Evolutionary conservation across 2,888 invertebrate genomes (phyloP), one percentile per base, ranked within the genome.

Genomic region (Tineola bisselliella): DNA sequence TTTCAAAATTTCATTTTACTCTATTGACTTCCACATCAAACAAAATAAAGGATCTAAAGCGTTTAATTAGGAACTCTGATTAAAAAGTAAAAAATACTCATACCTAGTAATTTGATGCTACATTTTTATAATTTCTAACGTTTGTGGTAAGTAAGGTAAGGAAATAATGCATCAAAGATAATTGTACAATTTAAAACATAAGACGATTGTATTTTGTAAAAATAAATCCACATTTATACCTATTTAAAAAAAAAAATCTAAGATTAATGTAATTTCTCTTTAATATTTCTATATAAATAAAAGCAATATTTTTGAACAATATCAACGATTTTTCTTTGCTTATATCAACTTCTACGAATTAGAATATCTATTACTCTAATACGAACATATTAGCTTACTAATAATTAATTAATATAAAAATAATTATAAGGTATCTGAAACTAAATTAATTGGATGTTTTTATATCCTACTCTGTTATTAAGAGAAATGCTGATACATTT

Each of bases 11-110:
- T 73, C 74, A 74, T 75, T 79, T 75, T 72, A 70, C 71, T 77
- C 74, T 74, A 76, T 77, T 76, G 76, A 75, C 70, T 79, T 48
- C 63, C 67, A 66, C 66, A 64, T 63, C 68, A 69, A 75, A 74
- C 74, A 76, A 76, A 74, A 74, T 73, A 69, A 70, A 65, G 73
- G 76, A 25, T 6, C 4, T 2, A 25, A 76, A 77, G 58, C 15
- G 77, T 79, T 77, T 72, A 77, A 79, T 77, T 71, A 69, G 66
- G 63, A 65, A 75, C 73, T 72, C 74, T 70, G n/a, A n/a, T 69
- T 62, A 59, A 62, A n/a, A n/a, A n/a, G n/a, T 59, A 25, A 44
- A 54, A 25, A 61, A 61, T 52, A 13, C 59, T 10, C 48, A 15
- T n/a, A n/a, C n/a, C n/a, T n/a, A n/a, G n/a, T n/a, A n/a, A n/a